Evolutionary conservation across 2,888 invertebrate species (phyloP).

Genomic region (Sussaba pulchella): DNA sequence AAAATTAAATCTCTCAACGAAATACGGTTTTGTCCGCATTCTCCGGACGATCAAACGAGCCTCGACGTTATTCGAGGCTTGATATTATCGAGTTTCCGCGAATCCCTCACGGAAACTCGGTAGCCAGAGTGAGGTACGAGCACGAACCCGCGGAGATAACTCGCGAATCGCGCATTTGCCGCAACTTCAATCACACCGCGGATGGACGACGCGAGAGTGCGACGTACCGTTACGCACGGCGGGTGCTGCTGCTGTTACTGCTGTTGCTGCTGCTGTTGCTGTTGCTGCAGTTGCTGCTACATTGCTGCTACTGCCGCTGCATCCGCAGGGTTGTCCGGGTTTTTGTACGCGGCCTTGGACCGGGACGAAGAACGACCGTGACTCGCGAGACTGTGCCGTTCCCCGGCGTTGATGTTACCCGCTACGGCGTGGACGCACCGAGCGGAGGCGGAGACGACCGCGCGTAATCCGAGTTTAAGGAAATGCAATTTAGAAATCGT

Average conservation of each 20-base stretch:
- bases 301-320: constrained; percentile 8
- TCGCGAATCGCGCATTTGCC: background rate
- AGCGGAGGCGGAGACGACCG: constrained; percentile 8
- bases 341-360: constrained; percentile 76
- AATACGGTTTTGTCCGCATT: constrained; percentile 1
- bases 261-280: too few species aligned
- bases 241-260: constrained; percentile 8
- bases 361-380: constrained; percentile 66
- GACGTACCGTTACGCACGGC: constrained; percentile 51
- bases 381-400: constrained; percentile 34
- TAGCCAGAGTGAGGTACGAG: constrained; percentile 31
- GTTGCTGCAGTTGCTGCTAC: background rate
- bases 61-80: background rate
- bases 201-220: constrained; percentile 34
- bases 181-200: constrained; percentile 49
- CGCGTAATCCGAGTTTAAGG: constrained; percentile 6
- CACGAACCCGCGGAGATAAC: background rate
- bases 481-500: constrained; percentile 53
- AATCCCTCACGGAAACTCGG: constrained; percentile 19
- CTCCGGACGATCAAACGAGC: background rate
- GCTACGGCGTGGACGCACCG: constrained; percentile 7
- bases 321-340: constrained; percentile 69
- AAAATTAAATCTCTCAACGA: background rate
- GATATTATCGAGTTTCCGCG: constrained; percentile 8
- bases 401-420: constrained; percentile 49